Conservation (phyloP, 2,113 vertebrate species). For the Caranx ignobilis region DNA sequence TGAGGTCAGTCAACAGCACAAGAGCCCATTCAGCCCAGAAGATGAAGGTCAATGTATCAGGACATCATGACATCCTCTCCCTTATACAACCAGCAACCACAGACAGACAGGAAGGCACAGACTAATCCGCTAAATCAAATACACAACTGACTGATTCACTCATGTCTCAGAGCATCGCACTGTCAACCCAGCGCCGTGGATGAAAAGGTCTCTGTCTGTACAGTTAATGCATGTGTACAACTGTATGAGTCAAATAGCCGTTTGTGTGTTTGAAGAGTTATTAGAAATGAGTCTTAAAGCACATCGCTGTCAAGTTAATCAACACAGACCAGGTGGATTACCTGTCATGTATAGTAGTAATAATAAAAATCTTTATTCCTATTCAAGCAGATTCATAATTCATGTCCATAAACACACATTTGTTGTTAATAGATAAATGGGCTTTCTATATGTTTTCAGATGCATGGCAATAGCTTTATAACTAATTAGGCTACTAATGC, state of each 20-base stretch:
- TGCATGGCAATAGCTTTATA: background rate
- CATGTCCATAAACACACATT: background rate
- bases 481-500: conserved; percentile 2
- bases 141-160: conserved; percentile 44
- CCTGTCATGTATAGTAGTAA: background rate
- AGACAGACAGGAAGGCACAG: conserved; percentile 50
- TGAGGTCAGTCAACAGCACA: conserved; percentile 41
- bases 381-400: conserved; percentile 3
- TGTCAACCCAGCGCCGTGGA: conserved; percentile 7
- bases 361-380: background rate
- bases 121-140: conserved; percentile 58
- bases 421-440: background rate
- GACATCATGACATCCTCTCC: conserved; percentile 63
- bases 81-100: conserved; percentile 20
- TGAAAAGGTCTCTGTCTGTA: background rate
- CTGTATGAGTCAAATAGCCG: background rate
- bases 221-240: background rate
- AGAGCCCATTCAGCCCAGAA: conserved; percentile 54
- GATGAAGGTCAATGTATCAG: conserved; percentile 69
- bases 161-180: conserved; percentile 35
- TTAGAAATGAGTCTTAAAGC: background rate
- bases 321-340: background rate
- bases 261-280: background rate
- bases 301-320: conserved; percentile 1
- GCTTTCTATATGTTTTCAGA: background rate